phyloP scores from a whole-genome alignment of 2,888 invertebrate genomes.

The Gymnoscelis rufifasciata region DNA sequence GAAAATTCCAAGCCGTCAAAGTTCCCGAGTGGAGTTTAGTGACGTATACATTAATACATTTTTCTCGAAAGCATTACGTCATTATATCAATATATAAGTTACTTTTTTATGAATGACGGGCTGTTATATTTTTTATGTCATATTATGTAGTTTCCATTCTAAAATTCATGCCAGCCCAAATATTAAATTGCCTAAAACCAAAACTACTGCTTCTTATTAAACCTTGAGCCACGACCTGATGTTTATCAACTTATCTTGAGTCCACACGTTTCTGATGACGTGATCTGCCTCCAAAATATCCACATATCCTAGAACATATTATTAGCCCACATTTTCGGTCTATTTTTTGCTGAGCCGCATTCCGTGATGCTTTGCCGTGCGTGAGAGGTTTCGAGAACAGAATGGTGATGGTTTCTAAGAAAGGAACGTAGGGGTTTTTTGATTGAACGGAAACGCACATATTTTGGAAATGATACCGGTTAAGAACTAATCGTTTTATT shows the following conservation, averaged over 20 bases:
- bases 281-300: conserved; percentile 25
- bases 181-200: neutral
- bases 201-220: neutral
- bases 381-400: conserved; percentile 25
- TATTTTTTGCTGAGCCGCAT: conserved; percentile 30
- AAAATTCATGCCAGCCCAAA: neutral
- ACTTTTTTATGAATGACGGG: no score
- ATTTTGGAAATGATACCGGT: conserved; percentile 1
- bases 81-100: no score
- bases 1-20: no score
- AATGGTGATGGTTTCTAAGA: conserved; percentile 22
- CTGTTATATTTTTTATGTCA: no score
- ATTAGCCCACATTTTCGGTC: conserved; percentile 29
- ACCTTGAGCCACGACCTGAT: conserved; percentile 10
- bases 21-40: no score
- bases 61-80: no score
- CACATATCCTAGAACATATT: conserved; percentile 30
- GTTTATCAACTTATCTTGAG: conserved; percentile 18
- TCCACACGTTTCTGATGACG: conserved; percentile 22
- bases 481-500: no score
- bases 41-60: no score
- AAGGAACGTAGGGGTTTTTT: conserved; percentile 18
- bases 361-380: conserved; percentile 24
- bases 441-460: conserved; percentile 21
- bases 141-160: no score